Evolutionary conservation across 2,113 vertebrate genomes (phyloP).

Genomic region (Sitta europaea): DNA sequence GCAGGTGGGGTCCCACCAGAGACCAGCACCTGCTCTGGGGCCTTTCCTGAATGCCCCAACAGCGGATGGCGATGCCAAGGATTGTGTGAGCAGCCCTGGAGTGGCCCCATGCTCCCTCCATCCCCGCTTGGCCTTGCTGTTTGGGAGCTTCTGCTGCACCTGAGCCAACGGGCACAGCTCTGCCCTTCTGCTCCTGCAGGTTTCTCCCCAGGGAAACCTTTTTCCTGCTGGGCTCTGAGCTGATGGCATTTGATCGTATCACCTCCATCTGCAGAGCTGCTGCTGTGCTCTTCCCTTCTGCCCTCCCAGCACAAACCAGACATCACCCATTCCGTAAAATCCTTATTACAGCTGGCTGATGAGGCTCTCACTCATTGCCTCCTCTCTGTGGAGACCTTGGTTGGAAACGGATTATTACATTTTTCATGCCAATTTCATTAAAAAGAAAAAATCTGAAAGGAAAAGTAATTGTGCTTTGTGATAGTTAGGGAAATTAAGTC

Average conservation of each 20-base stretch:
- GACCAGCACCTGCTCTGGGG: background rate
- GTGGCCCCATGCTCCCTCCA: fast-evolving
- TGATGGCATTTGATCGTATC: fast-evolving
- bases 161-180: fast-evolving
- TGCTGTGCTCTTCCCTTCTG: background rate
- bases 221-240: background rate
- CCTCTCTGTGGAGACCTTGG: background rate
- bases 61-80: fast-evolving
- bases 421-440: slow-evolving; percentile 30
- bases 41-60: background rate
- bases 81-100: background rate
- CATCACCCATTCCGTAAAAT: background rate
- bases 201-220: background rate
- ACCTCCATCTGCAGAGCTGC: background rate
- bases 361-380: background rate
- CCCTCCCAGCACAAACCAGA: background rate
- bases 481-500: slow-evolving; percentile 55
- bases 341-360: background rate
- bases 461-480: slow-evolving; percentile 46
- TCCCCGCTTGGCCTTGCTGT: background rate
- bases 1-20: background rate
- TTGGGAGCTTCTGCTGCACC: background rate
- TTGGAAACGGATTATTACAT: background rate
- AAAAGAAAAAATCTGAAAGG: slow-evolving; percentile 21
- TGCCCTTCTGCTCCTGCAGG: background rate